Evolutionary conservation across 2,888 invertebrate species (phyloP), one percentile per base, ranked within the genome.

Genomic region (Eilema sororculum): DNA sequence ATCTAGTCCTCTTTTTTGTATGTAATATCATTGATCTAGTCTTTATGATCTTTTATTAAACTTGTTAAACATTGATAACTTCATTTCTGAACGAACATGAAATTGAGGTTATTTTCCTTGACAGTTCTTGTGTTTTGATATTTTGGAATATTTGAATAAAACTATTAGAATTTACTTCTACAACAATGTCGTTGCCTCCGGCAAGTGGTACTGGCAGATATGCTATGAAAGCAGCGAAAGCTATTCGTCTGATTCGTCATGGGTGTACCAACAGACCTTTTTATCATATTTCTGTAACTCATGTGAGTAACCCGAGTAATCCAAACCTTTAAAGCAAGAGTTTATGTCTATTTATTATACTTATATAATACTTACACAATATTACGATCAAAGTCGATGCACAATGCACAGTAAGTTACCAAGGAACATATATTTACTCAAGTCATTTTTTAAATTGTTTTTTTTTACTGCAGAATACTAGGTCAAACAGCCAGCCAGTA

Each of bases 191-290:
- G 60, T 84, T 97, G 69, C 96, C 96, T 71, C 96, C 97, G 60
- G 97, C 97, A 2, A 97, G 97, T 91, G 98, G 98, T 68, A 97
- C 97, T 16, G 98, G 97, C 3, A 89, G 90, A 79, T 96, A 95
- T 85, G 94, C 91, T 67, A 91, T 88, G 8, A 91, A 84, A 75
- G 96, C 96, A 1, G 95, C 96, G 0, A 97, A 97, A 96, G 95
- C 96, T 24, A 98, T 99, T 76, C 96, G 98, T 76, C 95, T 99
- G 68, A 96, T 97, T 10, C 96, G 97, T 57, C 96, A 97, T 85
- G 99, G 99, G 67, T 99, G 99, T 87, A 96, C 98, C 0, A 99
- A 99, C 88, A 96, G 99, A 75, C 99, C 99, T 0, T 99, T 99
- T 90, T 99, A 96, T 90, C 99, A 99, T 86, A 97, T 99, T 79